Evolutionary conservation across 1,140 invertebrate genomes (phyloP).

Genomic region (Cephus cinctus): DNA sequence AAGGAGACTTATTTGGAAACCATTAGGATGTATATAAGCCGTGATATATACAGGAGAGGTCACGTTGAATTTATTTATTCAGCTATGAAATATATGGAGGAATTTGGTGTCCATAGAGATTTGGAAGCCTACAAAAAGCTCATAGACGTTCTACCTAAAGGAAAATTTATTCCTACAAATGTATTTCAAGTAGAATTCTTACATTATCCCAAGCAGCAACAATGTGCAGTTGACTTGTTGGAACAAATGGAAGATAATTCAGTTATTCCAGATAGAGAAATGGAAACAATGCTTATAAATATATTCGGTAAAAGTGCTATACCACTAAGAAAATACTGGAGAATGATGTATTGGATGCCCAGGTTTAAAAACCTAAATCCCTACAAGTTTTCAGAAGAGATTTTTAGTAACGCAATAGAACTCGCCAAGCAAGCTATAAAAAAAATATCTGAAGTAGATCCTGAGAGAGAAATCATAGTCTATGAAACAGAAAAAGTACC

Average conservation of each 20-base stretch:
- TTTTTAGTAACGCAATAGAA: conserved; percentile 70
- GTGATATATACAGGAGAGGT: conserved; percentile 65
- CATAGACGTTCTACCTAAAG: conserved; percentile 90
- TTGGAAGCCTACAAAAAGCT: conserved; percentile 89
- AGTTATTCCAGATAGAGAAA: conserved; percentile 88
- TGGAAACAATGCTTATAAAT: conserved; percentile 77
- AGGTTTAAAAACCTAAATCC: conserved; percentile 93
- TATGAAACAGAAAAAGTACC: conserved; percentile 67
- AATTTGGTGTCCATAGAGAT: conserved; percentile 88
- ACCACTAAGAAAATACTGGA: conserved; percentile 79
- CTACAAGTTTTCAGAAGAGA: conserved; percentile 73
- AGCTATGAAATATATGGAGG: conserved; percentile 84
- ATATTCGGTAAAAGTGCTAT: conserved; percentile 80
- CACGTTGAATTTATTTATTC: conserved; percentile 94
- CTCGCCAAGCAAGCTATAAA: conserved; percentile 84
- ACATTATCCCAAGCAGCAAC: conserved; percentile 94
- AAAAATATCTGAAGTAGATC: conserved; percentile 86
- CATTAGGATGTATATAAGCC: conserved; percentile 68
- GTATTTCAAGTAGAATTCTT: conserved; percentile 82
- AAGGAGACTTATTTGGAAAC: conserved; percentile 74
- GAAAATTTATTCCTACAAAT: conserved; percentile 80
- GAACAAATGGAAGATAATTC: conserved; percentile 89
- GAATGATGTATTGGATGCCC: conserved; percentile 98
- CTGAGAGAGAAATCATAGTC: conserved; percentile 68
- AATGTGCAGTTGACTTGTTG: conserved; percentile 83